phyloP scores from a whole-genome alignment of 2,888 invertebrate genomes.

The Mythimna ferrago region DNA sequence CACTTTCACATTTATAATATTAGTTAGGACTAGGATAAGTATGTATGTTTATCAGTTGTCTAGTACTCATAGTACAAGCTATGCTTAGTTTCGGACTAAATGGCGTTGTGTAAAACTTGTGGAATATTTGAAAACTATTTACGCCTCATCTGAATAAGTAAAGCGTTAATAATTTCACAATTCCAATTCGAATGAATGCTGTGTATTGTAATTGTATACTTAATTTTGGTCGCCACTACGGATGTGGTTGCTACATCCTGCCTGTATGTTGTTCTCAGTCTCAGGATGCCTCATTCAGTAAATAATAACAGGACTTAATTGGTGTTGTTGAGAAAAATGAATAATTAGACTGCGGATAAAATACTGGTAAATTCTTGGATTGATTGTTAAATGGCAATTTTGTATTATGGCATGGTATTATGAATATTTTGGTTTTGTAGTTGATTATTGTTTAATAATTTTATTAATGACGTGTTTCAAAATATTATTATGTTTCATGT shows the following conservation, averaged over 20 bases:
- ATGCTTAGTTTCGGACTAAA: too few relatives aligned
- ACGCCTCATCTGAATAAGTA: constrained; percentile 41
- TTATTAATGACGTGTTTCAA: constrained; percentile 5
- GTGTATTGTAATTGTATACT: constrained; percentile 42
- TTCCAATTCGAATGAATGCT: constrained; percentile 45
- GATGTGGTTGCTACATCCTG: constrained; percentile 54
- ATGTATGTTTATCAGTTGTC: too few relatives aligned
- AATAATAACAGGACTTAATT: constrained; percentile 40
- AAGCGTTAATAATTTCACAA: constrained; percentile 41
- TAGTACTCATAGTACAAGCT: too few relatives aligned
- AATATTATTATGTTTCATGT: neutral
- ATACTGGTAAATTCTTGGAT: constrained; percentile 22
- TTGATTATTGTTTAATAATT: neutral
- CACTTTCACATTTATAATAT: too few relatives aligned
- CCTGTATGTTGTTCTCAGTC: constrained; percentile 20
- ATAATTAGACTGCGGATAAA: constrained; percentile 19
- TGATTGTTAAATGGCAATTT: constrained; percentile 27
- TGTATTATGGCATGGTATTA: constrained; percentile 15
- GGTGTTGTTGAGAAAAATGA: constrained; percentile 38
- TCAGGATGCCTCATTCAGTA: constrained; percentile 27
- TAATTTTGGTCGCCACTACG: constrained; percentile 39
- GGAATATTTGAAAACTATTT: constrained; percentile 18
- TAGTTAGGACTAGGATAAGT: too few relatives aligned
- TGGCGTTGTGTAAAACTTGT: too few relatives aligned
- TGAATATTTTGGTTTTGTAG: constrained; percentile 24